Evolutionary conservation across 2,797 vertebrate species (phyloP).

Genomic region (Myripristis murdjan): DNA sequence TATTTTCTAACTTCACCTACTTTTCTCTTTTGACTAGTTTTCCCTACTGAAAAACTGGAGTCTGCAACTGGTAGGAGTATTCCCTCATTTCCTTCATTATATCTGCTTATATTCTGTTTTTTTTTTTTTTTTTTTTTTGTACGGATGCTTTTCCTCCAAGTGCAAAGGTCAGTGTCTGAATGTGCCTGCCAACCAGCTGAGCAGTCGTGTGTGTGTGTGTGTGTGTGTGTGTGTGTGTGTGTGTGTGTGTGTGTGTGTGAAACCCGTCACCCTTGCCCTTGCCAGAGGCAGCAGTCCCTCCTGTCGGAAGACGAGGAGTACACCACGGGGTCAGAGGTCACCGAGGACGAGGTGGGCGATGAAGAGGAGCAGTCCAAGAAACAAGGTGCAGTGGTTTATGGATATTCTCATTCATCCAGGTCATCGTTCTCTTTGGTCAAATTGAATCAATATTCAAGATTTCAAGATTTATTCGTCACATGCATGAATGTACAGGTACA

Average conservation of each 20-base stretch:
- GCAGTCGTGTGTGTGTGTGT: too few relatives aligned
- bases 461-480: too few relatives aligned
- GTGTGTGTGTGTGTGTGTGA: too few relatives aligned
- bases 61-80: slow-evolving; percentile 92
- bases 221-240: too few relatives aligned
- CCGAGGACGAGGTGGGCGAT: slow-evolving; percentile 97
- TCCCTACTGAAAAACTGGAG: slow-evolving; percentile 96
- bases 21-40: slow-evolving; percentile 86
- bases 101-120: neutral
- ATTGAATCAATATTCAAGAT: too few relatives aligned
- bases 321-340: slow-evolving; percentile 97
- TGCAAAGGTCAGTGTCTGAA: neutral
- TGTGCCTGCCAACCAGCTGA: neutral
- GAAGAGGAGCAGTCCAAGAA: slow-evolving; percentile 97
- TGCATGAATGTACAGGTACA: too few relatives aligned
- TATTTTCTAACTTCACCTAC: neutral
- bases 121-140: too few relatives aligned
- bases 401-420: too few relatives aligned
- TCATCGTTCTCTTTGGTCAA: too few relatives aligned
- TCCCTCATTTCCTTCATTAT: slow-evolving; percentile 5
- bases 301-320: slow-evolving; percentile 98
- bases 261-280: slow-evolving; percentile 9
- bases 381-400: slow-evolving; percentile 86
- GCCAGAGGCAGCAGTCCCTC: slow-evolving; percentile 92
- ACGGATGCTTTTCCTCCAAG: neutral